Conservation (phyloP, 2,113 vertebrate genomes). For the Thymallus thymallus region DNA sequence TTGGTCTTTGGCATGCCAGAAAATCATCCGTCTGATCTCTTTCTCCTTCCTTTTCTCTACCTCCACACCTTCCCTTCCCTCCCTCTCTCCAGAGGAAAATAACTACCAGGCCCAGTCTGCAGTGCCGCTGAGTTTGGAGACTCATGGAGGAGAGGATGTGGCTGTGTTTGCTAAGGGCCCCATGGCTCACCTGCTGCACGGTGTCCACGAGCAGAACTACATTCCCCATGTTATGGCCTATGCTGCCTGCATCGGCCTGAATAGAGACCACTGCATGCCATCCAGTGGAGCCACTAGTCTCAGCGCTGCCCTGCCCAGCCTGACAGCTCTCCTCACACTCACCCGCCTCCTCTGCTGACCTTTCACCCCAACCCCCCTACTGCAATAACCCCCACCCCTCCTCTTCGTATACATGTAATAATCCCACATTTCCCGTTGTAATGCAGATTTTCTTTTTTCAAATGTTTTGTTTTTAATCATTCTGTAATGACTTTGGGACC, state of each 20-base stretch:
- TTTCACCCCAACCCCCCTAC: not conserved
- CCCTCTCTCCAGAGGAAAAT: constrained; percentile 70
- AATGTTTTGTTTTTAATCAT: not conserved
- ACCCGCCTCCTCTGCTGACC: constrained; percentile 69
- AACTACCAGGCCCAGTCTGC: constrained; percentile 90
- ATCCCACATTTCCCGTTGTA: too few species aligned
- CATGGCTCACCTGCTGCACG: constrained; percentile 91
- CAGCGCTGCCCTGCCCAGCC: constrained; percentile 30
- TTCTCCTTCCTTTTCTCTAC: not conserved
- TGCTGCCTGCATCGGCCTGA: constrained; percentile 87
- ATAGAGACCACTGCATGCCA: constrained; percentile 74
- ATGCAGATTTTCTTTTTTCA: too few species aligned
- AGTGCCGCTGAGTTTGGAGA: constrained; percentile 85
- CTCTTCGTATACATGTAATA: not conserved
- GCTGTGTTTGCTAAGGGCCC: constrained; percentile 91
- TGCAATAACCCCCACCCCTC: not conserved
- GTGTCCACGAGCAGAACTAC: constrained; percentile 95
- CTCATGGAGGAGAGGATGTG: constrained; percentile 93
- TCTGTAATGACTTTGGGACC: too few species aligned
- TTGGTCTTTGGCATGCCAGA: too few species aligned
- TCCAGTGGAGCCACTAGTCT: constrained; percentile 7
- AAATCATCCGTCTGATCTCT: not conserved
- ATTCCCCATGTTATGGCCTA: constrained; percentile 97
- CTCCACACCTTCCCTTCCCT: not conserved
- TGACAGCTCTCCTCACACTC: constrained; percentile 56